Conservation (phyloP, 2,113 vertebrate genomes). For the Rana temporaria region DNA sequence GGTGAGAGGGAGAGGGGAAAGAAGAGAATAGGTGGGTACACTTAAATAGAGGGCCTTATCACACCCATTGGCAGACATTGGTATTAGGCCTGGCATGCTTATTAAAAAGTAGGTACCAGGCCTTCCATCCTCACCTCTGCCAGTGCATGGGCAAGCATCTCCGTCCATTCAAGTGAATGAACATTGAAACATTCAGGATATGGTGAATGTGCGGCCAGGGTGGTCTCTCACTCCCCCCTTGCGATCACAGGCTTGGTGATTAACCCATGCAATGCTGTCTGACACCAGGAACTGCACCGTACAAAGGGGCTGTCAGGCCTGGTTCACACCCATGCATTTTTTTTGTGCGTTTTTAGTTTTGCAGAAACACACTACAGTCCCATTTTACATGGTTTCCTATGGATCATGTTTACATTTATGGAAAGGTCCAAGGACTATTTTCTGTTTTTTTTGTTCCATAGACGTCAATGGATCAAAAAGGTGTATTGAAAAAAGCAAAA, state of each 20-base stretch:
- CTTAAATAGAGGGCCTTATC: not conserved
- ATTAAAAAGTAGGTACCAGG: slow-evolving; percentile 20
- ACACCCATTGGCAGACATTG: not conserved
- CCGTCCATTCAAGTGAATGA: not conserved
- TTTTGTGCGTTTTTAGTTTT: too few relatives aligned
- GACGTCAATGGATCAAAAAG: too few relatives aligned
- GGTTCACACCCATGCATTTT: too few relatives aligned
- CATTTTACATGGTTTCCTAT: too few relatives aligned
- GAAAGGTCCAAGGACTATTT: too few relatives aligned
- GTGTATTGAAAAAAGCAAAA: too few relatives aligned
- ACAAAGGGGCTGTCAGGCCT: not conserved
- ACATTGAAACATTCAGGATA: slow-evolving; percentile 13
- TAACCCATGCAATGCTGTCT: slow-evolving; percentile 31
- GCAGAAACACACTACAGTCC: too few relatives aligned
- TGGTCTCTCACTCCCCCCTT: not conserved
- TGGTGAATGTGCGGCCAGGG: slow-evolving; percentile 12
- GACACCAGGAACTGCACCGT: not conserved
- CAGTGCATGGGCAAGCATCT: slow-evolving; percentile 15
- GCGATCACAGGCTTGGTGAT: not conserved
- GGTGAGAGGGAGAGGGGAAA: too few relatives aligned
- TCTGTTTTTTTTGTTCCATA: too few relatives aligned
- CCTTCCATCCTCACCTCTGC: not conserved
- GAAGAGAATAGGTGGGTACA: slow-evolving; percentile 2
- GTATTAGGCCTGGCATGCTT: slow-evolving; percentile 1
- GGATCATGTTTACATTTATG: too few relatives aligned